A percentile compares a stretch with the other conserved stretches of the same genome.
These are phyloP conservation scores for Melitaea athalia DNA, from an alignment of 2,888 invertebrate species.

Conservation along the genomic window DNA sequence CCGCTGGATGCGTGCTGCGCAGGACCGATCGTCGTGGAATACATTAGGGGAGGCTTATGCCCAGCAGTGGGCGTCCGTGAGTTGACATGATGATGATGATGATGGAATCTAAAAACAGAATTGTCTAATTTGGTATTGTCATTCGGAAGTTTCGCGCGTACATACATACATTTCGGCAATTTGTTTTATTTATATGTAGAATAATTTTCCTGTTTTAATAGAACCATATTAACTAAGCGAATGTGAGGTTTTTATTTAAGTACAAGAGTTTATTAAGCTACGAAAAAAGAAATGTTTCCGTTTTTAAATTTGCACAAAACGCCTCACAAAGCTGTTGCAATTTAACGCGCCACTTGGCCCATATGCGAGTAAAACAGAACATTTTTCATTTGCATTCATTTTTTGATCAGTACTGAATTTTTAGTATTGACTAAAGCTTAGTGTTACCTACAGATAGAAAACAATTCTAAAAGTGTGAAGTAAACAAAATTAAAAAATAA, in stretches of 20 bases:
- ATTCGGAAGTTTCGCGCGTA: too few species aligned
- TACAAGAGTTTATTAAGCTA: slow-evolving; percentile 9
- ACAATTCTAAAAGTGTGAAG: too few species aligned
- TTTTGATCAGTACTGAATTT: slow-evolving; percentile 29
- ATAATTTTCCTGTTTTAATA: neutral
- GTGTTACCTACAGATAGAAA: neutral
- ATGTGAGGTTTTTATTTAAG: neutral
- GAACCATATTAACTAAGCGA: neutral
- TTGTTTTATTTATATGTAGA: neutral
- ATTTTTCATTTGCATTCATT: slow-evolving; percentile 35
- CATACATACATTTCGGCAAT: too few species aligned
- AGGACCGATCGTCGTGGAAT: too few species aligned
- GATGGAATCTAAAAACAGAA: too few species aligned
- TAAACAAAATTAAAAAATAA: too few species aligned
- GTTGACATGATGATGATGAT: too few species aligned
- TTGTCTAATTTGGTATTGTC: too few species aligned
- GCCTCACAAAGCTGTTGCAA: slow-evolving; percentile 43
- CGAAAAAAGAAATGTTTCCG: slow-evolving; percentile 25
- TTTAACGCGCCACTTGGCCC: slow-evolving; percentile 42
- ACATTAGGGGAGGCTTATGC: too few species aligned
- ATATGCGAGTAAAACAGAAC: slow-evolving; percentile 37
- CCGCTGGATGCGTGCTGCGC: too few species aligned
- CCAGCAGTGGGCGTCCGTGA: too few species aligned
- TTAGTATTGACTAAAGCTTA: slow-evolving; percentile 19
- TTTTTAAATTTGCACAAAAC: slow-evolving; percentile 38